A percentile compares a stretch with the other conserved stretches of the same genome.
Conservation (phyloP, 2,888 invertebrate species). For the Nemotelus pantherinus region DNA sequence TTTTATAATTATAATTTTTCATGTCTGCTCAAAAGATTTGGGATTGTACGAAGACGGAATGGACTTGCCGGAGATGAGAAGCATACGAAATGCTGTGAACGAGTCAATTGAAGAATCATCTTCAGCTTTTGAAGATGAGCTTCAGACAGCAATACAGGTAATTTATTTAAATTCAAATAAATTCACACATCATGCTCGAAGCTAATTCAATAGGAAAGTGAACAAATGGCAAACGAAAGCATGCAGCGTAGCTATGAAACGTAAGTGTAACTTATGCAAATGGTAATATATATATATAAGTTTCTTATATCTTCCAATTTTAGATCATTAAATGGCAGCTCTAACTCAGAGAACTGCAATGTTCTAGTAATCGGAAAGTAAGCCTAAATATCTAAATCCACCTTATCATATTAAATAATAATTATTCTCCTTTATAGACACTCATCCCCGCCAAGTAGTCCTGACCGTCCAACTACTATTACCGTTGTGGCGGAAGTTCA, state of each 20-base stretch:
- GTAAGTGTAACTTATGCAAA: not conserved
- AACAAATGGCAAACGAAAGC: conserved; percentile 13
- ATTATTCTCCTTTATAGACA: not conserved
- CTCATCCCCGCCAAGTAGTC: conserved; percentile 12
- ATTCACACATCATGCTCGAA: not conserved
- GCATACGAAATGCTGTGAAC: conserved; percentile 24
- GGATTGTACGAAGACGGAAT: conserved; percentile 40
- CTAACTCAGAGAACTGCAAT: not conserved
- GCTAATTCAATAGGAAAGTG: conserved; percentile 13
- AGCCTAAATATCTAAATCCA: not conserved
- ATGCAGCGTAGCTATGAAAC: conserved; percentile 9
- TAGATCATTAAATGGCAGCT: not conserved
- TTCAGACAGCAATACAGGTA: conserved; percentile 32
- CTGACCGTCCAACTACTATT: conserved; percentile 50
- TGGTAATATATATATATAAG: not conserved
- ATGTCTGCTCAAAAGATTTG: not conserved
- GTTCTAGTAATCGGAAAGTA: not conserved
- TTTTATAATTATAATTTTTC: not conserved
- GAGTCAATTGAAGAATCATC: conserved; percentile 38
- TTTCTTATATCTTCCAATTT: not conserved
- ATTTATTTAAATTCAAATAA: not conserved
- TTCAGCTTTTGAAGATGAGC: conserved; percentile 15
- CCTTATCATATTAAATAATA: not conserved
- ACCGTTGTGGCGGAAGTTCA: conserved; percentile 56
- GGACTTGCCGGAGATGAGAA: conserved; percentile 36